These are phyloP conservation scores for Lordiphosa stackelbergi DNA, from an alignment of 1,140 invertebrate genomes.

Conservation along the genomic window DNA sequence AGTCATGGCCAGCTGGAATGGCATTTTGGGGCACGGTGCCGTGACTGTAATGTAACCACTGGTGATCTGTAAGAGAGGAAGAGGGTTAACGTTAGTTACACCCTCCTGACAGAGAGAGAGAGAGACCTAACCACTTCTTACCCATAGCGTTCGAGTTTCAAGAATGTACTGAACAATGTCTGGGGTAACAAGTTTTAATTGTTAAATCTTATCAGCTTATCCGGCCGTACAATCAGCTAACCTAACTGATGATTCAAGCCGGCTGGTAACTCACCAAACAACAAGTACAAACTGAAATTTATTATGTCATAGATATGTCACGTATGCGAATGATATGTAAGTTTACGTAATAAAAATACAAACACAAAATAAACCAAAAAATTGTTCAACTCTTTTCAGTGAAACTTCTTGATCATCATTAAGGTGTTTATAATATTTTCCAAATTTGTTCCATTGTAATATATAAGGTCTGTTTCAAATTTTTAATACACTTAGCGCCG, in stretches of 20 bases:
- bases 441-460: no score
- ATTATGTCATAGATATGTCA: background rate
- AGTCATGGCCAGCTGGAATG: conserved; percentile 83
- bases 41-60: conserved; percentile 55
- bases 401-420: no score
- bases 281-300: background rate
- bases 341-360: no score
- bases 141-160: conserved; percentile 42
- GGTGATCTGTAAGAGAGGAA: conserved; percentile 35
- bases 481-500: no score
- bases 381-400: no score
- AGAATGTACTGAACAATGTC: conserved; percentile 23
- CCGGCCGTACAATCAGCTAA: conserved; percentile 15
- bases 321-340: no score
- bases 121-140: conserved; percentile 23
- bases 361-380: no score
- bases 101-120: no score
- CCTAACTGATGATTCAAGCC: conserved; percentile 7
- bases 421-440: no score
- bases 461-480: no score
- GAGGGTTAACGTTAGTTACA: background rate
- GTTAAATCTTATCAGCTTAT: conserved; percentile 23
- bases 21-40: conserved; percentile 77
- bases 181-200: background rate
- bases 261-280: background rate